Evolutionary conservation across 2,888 invertebrate genomes (phyloP), one percentile per base, ranked within the genome.

Genomic region (Drosophila neonasuta): DNA sequence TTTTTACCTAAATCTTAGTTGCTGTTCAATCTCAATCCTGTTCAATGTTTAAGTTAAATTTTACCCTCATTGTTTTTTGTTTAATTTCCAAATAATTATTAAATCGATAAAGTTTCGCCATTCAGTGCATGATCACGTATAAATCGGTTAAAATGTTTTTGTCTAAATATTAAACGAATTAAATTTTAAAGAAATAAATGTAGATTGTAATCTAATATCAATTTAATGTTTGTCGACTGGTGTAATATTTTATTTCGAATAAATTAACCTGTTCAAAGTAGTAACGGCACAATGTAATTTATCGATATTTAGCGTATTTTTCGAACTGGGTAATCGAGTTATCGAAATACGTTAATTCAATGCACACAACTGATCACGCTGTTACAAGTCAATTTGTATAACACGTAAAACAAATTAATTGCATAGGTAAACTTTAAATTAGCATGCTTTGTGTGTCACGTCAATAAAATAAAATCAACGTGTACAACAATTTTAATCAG

Each of bases 41-140:
- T 71, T 61, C 58, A 44, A 48, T 70, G 24, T 34, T 61, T 32
- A 73, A 75, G 45, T 60, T 52, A 60, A 55, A 51, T 10, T 58
- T 52, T 62, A 13, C 4, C 34, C 41, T 56, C 36, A 36, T 62
- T 50, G 46, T 71, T 59, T 62, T 36, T n/a, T 24, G 41, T 45
- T 63, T 50, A 42, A 7, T 34, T 50, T 41, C 15, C 32, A n/a
- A 51, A 46, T 32, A 34, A 49, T 15, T 41, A 62, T 42, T 41
- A 49, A 42, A 52, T 56, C n/a, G 8, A 65, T 44, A 45, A 34
- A 6, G 34, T 36, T 50, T 54, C 29, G 51, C 30, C 62, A 36
- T 36, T 46, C 51, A 30, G 42, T 46, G 68, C 52, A 48, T 39
- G 29, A 30, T 29, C 29, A 46, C 15, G 11, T 46, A 44, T 8